A percentile compares a stretch with the other conserved stretches of the same genome.
Evolutionary conservation across 2,113 vertebrate genomes (phyloP).

Genomic region (Ceratotherium simum): DNA sequence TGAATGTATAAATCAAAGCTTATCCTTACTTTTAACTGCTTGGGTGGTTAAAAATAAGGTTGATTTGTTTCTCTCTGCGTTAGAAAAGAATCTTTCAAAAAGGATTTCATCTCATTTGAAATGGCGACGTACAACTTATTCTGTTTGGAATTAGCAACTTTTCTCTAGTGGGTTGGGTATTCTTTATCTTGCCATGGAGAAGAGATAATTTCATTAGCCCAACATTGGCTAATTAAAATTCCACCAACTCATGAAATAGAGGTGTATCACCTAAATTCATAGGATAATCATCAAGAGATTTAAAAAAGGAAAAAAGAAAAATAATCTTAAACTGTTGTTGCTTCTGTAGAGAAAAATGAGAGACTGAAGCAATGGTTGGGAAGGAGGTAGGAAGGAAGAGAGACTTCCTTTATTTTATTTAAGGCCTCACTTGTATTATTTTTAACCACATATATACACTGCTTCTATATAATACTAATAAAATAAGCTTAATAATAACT

Average conservation of each 20-base stretch:
- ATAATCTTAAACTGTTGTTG: neutral
- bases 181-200: neutral
- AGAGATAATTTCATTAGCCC: neutral
- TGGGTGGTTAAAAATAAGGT: constrained; percentile 74
- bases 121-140: neutral
- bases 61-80: constrained; percentile 43
- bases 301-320: neutral
- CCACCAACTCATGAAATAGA: neutral
- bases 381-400: neutral
- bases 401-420: neutral
- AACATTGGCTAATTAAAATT: neutral
- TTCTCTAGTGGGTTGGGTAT: neutral
- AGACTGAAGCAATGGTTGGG: neutral
- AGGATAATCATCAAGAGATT: neutral
- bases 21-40: constrained; percentile 80
- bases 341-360: neutral
- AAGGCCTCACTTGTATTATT: neutral
- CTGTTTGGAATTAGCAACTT: neutral
- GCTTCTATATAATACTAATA: neutral
- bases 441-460: neutral
- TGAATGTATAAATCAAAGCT: constrained; percentile 67
- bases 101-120: constrained; percentile 57
- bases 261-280: neutral
- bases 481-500: neutral
- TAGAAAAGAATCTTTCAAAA: constrained; percentile 73